These are phyloP conservation scores for Hipposideros larvatus DNA, from an alignment of 2,797 vertebrate genomes.

Conservation along the genomic window DNA sequence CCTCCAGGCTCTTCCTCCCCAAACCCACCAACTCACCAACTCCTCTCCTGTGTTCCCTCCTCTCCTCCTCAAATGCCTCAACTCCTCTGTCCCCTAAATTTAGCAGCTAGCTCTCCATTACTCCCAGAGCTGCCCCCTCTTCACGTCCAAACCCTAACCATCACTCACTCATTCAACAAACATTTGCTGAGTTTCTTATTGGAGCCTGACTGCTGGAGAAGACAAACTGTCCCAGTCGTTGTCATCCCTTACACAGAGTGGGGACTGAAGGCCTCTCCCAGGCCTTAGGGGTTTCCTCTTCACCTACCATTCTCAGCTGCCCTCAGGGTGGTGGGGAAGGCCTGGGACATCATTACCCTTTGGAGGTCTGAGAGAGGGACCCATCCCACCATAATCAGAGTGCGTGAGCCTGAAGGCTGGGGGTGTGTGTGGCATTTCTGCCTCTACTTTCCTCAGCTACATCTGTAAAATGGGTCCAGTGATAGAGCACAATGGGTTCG, in stretches of 20 bases:
- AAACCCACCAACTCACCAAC: not conserved
- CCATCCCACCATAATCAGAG: not conserved
- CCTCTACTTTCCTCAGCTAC: not conserved
- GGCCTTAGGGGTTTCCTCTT: not conserved
- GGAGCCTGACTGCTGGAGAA: not conserved
- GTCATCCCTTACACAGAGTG: not conserved
- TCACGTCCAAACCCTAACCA: not conserved
- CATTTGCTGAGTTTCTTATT: not conserved
- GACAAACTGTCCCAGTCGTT: not conserved
- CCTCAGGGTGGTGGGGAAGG: not conserved
- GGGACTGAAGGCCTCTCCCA: not conserved
- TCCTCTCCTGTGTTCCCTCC: not conserved
- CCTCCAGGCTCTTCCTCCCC: not conserved
- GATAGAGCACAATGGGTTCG: not conserved
- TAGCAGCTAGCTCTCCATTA: not conserved
- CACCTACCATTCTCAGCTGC: not conserved
- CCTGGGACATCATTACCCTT: not conserved
- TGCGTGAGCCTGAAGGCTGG: not conserved
- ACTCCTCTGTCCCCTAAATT: not conserved
- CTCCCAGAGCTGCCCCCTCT: not conserved
- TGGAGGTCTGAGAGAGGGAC: too few species aligned
- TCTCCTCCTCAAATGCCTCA: not conserved
- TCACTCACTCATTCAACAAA: not conserved
- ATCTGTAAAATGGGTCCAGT: not conserved
- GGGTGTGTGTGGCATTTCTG: not conserved